Evolutionary conservation across 2,113 vertebrate species (phyloP).

Genomic region (Leucopsar rothschildi): DNA sequence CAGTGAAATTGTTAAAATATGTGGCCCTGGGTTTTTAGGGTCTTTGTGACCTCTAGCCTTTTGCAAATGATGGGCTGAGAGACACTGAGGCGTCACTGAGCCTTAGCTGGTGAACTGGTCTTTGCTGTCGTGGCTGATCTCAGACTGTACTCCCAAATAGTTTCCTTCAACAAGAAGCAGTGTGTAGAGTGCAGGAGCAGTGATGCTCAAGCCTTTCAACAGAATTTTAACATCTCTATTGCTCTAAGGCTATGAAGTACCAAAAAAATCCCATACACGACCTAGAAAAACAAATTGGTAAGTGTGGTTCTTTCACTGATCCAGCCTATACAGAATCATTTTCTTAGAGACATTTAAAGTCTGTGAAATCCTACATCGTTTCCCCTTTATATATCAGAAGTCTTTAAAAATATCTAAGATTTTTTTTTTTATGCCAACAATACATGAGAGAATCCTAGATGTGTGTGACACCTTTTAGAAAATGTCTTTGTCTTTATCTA

Average conservation of each 20-base stretch:
- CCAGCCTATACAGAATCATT: background rate
- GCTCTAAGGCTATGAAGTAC: background rate
- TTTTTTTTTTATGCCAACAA: slow-evolving; percentile 35
- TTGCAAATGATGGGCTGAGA: background rate
- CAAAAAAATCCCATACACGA: background rate
- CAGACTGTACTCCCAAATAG: background rate
- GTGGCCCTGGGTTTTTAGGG: background rate
- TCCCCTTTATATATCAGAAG: slow-evolving; percentile 21
- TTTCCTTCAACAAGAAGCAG: background rate
- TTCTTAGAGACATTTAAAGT: background rate
- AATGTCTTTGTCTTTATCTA: slow-evolving; percentile 55
- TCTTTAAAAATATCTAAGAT: slow-evolving; percentile 27
- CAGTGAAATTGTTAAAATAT: slow-evolving; percentile 7
- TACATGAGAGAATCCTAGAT: slow-evolving; percentile 51
- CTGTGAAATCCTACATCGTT: background rate
- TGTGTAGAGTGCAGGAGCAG: slow-evolving; percentile 2
- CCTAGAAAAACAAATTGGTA: slow-evolving; percentile 46
- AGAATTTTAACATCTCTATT: slow-evolving; percentile 1
- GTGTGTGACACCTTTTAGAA: slow-evolving; percentile 41
- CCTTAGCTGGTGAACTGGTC: background rate
- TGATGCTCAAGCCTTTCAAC: background rate
- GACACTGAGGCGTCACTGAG: background rate
- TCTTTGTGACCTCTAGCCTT: background rate
- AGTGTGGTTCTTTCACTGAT: background rate
- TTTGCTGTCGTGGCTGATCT: background rate